phyloP scores from a whole-genome alignment of 2,113 vertebrate genomes.

The Halcyon malimbica region DNA sequence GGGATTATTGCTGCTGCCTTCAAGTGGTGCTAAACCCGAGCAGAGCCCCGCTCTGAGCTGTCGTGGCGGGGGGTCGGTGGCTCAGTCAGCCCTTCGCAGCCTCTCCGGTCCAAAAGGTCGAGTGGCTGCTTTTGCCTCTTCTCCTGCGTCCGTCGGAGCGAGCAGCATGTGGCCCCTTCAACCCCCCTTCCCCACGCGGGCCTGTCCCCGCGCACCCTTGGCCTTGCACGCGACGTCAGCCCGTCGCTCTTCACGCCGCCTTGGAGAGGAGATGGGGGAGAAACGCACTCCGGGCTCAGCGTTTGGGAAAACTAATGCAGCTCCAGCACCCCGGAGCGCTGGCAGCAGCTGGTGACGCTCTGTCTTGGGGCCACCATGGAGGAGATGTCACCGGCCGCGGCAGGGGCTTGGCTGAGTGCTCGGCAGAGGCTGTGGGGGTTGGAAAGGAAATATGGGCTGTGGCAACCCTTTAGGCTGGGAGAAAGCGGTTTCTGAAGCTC shows the following conservation, averaged over 20 bases:
- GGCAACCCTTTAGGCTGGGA: neutral
- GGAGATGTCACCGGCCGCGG: neutral
- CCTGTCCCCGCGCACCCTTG: neutral
- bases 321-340: neutral
- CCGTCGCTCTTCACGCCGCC: neutral
- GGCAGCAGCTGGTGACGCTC: neutral
- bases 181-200: neutral
- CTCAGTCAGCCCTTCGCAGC: neutral
- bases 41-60: neutral
- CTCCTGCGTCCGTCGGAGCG: neutral
- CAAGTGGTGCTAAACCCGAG: neutral
- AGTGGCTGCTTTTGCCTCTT: neutral
- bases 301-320: neutral
- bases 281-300: neutral
- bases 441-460: neutral
- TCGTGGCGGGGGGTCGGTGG: neutral
- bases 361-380: neutral
- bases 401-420: neutral
- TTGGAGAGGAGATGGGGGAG: neutral
- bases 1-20: slow-evolving; percentile 19
- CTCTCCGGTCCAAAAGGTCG: neutral
- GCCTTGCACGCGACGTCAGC: neutral
- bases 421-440: neutral
- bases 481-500: neutral
- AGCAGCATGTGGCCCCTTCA: neutral